Evolutionary conservation across 2,797 vertebrate species (phyloP), one percentile per base, ranked within the genome.

Genomic region (Microchirus variegatus): DNA sequence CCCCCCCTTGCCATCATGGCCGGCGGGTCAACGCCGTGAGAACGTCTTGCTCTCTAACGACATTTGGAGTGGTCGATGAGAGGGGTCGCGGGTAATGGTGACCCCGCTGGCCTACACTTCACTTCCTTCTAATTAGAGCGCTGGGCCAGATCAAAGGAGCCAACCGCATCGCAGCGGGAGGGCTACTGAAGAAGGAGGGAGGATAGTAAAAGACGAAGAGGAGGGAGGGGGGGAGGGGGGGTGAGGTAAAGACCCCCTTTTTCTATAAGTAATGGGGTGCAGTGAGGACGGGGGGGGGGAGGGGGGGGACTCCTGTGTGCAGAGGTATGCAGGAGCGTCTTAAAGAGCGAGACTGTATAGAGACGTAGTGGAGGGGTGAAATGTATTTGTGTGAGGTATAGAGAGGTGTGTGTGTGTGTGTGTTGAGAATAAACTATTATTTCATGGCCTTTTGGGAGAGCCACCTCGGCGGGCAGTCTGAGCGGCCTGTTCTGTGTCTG

Each of bases 61-160:
- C 93, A 94, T 94, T 95, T 90, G 92, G 95, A 93, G 91, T 92
- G 94, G 95, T 94, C 93, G 92, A 95, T 93, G 93, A 94, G 94
- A 90, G 90, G 91, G 93, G 93, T 93, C 91, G 89, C 43, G 75
- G 83, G 93, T 93, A 95, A 95, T 95, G 94, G 96, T 95, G 95
- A 94, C 93, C 94, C 94, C 93, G 90, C 95, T 93, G 95, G 92
- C 95, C 95, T 95, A 94, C 94, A 96, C 95, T 98, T 94, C 93
- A 95, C 95, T 97, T 97, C 96, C 95, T 96, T 95, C 97, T 97
- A 99, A 98, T 98, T 98, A 98, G 94, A 94, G 93, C 87, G 80
- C 93, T 93, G 94, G 87, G 89, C 85, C 85, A 95, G 95, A 97
- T 99, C 96, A 99, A 98, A 94, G 95, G 87, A 89, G 84, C 91